Evolutionary conservation across 2,888 invertebrate species (phyloP), one percentile per base, ranked within the genome.

Genomic region (Philopedon plagiatum): DNA sequence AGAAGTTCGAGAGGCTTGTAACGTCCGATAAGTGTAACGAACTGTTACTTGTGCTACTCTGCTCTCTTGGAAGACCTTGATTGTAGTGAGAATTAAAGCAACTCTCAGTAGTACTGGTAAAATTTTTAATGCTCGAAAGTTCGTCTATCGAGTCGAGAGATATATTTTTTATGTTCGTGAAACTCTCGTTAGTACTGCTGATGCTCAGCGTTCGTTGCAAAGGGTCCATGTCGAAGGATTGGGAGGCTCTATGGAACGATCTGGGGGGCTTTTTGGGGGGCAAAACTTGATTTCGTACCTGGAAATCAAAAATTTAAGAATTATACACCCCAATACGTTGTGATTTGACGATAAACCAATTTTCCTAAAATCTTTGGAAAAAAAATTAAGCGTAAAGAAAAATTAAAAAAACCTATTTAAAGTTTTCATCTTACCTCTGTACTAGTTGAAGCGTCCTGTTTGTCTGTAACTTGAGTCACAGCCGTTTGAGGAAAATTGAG

Each of bases 351-450:
- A n/a, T n/a, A n/a, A n/a, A n/a, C n/a, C n/a, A n/a, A n/a, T n/a
- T n/a, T n/a, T n/a, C n/a, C n/a, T n/a, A n/a, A n/a, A n/a, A n/a
- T n/a, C n/a, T n/a, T n/a, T n/a, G n/a, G n/a, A n/a, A n/a, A n/a
- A n/a, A n/a, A n/a, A n/a, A n/a, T n/a, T n/a, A n/a, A n/a, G n/a
- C n/a, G n/a, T 26, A 11, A 26, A 51, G 21, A 1, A 37, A 37
- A 5, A 9, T 37, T 18, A 15, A 41, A 29, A 15, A 9, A 29
- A 13, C 8, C 15, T 32, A n/a, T 9, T 13, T 41, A 4, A 23
- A 83, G 11, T 4, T 4, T 19, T 19, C 8, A 84, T 85, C 86
- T 85, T 84, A 90, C 90, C 90, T 90, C 90, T 78, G 89, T 89
- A 76, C 88, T 85, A 5, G 89, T 89, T 26, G 89, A 85, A 7